These are phyloP conservation scores for Lydus trimaculatus DNA, from an alignment of 2,888 invertebrate genomes.

Conservation along the genomic window DNA sequence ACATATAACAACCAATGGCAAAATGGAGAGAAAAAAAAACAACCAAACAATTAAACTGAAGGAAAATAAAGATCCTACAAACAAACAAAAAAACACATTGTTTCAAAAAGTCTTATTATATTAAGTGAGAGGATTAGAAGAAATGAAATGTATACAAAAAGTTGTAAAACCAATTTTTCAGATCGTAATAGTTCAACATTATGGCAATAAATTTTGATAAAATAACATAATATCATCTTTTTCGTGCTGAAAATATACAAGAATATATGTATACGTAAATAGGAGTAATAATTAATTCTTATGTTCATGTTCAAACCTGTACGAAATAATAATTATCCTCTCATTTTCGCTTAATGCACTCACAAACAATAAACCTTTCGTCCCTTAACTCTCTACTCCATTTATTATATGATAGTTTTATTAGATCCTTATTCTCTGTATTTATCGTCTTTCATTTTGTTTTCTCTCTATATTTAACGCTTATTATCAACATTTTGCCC, in stretches of 20 bases:
- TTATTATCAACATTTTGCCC: background rate
- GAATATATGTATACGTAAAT: too few species aligned
- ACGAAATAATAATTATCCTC: background rate
- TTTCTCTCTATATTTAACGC: background rate
- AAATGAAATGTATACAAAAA: background rate
- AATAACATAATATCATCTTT: background rate
- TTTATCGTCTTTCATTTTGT: background rate
- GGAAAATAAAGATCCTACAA: background rate
- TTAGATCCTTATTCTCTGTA: background rate
- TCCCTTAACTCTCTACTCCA: background rate
- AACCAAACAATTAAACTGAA: background rate
- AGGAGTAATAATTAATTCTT: background rate
- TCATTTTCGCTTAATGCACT: background rate
- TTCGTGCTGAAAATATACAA: background rate
- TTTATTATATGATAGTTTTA: conserved; percentile 3
- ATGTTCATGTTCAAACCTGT: background rate
- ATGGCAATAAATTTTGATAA: background rate
- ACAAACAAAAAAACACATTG: background rate
- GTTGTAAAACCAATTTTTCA: background rate
- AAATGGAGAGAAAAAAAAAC: too few species aligned
- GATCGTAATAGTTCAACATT: background rate
- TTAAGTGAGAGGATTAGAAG: background rate
- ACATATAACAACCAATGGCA: background rate
- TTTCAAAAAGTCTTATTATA: too few species aligned
- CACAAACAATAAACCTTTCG: background rate